Percentiles rank a stretch among this genome's conserved stretches.
phyloP scores from a whole-genome alignment of 2,113 vertebrate species.

The Callorhinus ursinus region DNA sequence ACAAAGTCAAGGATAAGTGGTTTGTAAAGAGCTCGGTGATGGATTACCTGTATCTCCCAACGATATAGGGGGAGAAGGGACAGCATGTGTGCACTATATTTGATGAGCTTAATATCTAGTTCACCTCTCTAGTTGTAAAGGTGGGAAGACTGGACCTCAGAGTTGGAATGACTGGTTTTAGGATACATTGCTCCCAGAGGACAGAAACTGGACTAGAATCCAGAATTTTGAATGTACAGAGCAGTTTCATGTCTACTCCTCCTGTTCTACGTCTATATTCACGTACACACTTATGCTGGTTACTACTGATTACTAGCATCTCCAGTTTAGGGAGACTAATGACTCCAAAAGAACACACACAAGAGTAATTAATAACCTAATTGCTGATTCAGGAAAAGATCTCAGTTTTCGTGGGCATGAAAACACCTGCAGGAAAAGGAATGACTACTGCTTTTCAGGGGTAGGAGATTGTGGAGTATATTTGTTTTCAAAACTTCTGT shows the following conservation, averaged over 20 bases:
- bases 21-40: background rate
- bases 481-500: conserved; percentile 51
- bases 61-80: background rate
- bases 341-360: background rate
- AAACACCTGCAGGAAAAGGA: background rate
- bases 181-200: background rate
- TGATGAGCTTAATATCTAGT: background rate
- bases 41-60: background rate
- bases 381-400: background rate
- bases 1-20: background rate
- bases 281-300: background rate
- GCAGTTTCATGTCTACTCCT: background rate
- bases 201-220: background rate
- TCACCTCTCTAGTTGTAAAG: background rate
- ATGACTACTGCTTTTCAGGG: background rate
- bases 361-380: background rate
- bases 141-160: background rate
- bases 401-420: background rate
- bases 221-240: background rate
- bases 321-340: background rate
- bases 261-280: background rate
- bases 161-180: background rate
- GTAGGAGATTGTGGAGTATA: background rate
- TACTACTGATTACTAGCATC: background rate
- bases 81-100: background rate